A percentile compares a stretch with the other conserved stretches of the same genome.
phyloP scores from a whole-genome alignment of 2,113 vertebrate species.

The Piaya cayana region DNA sequence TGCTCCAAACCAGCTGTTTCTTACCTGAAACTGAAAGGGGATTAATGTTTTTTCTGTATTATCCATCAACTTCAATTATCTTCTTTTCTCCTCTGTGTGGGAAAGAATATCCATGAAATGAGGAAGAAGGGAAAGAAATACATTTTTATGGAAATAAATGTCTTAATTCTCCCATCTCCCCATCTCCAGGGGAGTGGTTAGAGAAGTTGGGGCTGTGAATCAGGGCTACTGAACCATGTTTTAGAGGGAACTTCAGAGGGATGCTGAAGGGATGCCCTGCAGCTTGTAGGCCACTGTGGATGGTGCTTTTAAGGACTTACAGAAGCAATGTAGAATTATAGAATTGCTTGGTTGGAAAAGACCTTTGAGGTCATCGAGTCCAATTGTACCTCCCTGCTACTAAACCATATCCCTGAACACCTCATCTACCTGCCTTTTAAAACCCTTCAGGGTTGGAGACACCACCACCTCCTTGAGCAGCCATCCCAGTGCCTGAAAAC shows the following conservation, averaged over 20 bases:
- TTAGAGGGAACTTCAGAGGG: background rate
- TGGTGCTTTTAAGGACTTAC: background rate
- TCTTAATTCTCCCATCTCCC: background rate
- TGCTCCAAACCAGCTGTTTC: slow-evolving; percentile 1
- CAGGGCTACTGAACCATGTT: background rate
- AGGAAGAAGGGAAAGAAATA: background rate
- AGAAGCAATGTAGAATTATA: background rate
- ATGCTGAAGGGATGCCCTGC: fast-evolving
- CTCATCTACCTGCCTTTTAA: too few species aligned
- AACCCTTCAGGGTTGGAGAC: too few species aligned
- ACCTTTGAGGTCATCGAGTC: too few species aligned
- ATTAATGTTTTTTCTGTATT: background rate
- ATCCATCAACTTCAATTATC: background rate
- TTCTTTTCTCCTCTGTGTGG: background rate
- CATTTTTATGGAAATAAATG: background rate
- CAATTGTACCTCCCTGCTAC: too few species aligned
- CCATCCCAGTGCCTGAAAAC: too few species aligned
- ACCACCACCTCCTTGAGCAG: too few species aligned
- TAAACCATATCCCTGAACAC: too few species aligned
- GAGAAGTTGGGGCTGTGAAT: background rate
- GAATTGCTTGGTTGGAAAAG: too few species aligned
- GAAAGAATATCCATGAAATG: background rate
- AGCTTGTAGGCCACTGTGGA: fast-evolving
- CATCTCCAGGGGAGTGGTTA: background rate
- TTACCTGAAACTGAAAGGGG: background rate